phyloP scores from a whole-genome alignment of 2,888 invertebrate genomes.

The Tenthredo scrophulariae region DNA sequence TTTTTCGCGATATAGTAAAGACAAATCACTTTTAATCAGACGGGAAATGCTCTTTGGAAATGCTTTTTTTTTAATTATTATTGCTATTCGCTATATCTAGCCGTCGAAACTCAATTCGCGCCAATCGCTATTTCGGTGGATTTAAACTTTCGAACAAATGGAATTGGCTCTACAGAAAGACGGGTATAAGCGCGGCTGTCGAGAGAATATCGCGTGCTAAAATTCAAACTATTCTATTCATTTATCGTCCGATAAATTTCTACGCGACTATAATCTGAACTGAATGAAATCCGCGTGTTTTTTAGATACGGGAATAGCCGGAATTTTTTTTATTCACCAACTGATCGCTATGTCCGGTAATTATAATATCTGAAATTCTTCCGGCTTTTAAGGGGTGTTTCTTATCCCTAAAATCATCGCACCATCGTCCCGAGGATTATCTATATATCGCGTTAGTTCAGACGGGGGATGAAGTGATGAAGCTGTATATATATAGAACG shows the following conservation, averaged over 20 bases:
- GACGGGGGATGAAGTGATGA: conserved; percentile 43
- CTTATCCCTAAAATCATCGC: not conserved
- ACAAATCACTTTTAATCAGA: too few species aligned
- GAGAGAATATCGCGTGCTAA: conserved; percentile 53
- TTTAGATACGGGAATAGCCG: not conserved
- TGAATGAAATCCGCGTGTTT: not conserved
- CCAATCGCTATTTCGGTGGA: not conserved
- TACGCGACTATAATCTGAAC: not conserved
- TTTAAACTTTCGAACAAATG: conserved; percentile 48
- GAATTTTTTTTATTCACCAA: not conserved
- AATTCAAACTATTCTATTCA: conserved; percentile 27
- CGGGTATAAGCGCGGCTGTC: conserved; percentile 11
- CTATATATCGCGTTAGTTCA: conserved; percentile 39
- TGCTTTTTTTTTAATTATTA: too few species aligned
- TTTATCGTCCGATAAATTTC: not conserved
- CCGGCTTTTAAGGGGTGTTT: not conserved
- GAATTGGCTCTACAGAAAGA: conserved; percentile 9
- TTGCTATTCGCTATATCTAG: not conserved
- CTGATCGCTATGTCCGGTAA: too few species aligned
- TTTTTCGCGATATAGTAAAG: too few species aligned
- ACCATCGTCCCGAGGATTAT: conserved; percentile 33
- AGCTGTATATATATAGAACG: conserved; percentile 19
- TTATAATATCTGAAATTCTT: not conserved
- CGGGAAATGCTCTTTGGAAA: too few species aligned
- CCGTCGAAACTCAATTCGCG: not conserved